Evolutionary conservation across 2,888 invertebrate species (phyloP).

Genomic region (Branchipolynoe longqiensis): DNA sequence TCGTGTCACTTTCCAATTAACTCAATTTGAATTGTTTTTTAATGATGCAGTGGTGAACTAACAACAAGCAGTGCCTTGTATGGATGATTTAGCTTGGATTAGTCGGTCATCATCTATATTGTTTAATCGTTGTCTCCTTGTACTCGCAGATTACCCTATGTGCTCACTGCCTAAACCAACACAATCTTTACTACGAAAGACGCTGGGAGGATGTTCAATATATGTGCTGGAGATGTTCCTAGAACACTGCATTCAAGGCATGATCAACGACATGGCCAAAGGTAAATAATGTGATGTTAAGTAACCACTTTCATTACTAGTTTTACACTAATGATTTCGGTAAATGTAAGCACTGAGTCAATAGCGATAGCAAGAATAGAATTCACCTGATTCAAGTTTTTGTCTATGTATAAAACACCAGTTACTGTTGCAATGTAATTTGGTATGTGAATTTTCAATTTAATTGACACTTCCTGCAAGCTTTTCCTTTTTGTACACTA

Average conservation of each 20-base stretch:
- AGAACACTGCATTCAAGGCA: slow-evolving; percentile 78
- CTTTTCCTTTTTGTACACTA: neutral
- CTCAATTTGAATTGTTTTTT: too few relatives aligned
- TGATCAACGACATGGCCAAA: slow-evolving; percentile 77
- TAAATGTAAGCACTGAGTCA: neutral
- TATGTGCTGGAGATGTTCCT: slow-evolving; percentile 77
- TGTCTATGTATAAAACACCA: neutral
- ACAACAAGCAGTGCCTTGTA: too few relatives aligned
- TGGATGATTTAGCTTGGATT: too few relatives aligned
- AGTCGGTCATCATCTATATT: too few relatives aligned
- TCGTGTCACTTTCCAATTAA: too few relatives aligned
- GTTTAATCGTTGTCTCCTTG: too few relatives aligned
- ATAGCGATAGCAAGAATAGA: neutral
- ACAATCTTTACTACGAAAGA: slow-evolving; percentile 72
- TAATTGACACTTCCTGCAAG: neutral
- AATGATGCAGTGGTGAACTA: too few relatives aligned
- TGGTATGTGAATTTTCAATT: neutral
- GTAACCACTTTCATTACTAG: too few relatives aligned
- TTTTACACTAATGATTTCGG: too few relatives aligned
- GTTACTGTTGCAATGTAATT: neutral
- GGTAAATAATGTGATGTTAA: slow-evolving; percentile 68
- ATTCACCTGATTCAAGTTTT: neutral
- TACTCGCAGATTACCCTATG: slow-evolving; percentile 77
- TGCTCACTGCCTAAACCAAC: slow-evolving; percentile 72
- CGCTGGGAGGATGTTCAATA: slow-evolving; percentile 73